phyloP scores from a whole-genome alignment of 2,888 invertebrate genomes.

The Ariolimax columbianus region DNA sequence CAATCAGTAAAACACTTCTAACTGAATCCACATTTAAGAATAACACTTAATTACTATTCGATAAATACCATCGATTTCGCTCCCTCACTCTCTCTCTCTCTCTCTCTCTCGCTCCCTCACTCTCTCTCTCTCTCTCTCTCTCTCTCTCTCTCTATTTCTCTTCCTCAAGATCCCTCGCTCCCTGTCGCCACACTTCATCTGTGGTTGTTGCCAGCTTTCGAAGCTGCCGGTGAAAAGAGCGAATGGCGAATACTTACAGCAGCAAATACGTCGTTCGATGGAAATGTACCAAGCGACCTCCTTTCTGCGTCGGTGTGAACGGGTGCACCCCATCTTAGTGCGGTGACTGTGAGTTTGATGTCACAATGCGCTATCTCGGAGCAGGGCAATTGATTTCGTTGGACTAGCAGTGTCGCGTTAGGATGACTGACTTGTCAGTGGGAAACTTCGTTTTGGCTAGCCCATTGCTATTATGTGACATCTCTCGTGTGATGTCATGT shows the following conservation, averaged over 20 bases:
- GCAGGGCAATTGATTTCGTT: background rate
- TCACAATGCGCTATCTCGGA: slow-evolving; percentile 27
- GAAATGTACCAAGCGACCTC: slow-evolving; percentile 35
- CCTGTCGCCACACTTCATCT: background rate
- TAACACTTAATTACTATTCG: slow-evolving; percentile 4
- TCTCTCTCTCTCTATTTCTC: background rate
- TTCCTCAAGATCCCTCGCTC: background rate
- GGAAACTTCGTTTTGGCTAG: background rate
- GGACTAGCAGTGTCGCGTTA: background rate
- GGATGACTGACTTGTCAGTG: background rate
- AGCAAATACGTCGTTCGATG: slow-evolving; percentile 35
- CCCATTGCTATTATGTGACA: background rate
- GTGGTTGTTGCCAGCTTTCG: background rate
- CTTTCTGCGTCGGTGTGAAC: slow-evolving; percentile 23
- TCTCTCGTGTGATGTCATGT: too few relatives aligned
- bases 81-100: background rate
- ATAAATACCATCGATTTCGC: slow-evolving; percentile 31
- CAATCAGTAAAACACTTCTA: too few relatives aligned
- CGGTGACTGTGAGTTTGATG: slow-evolving; percentile 22
- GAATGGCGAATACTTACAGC: slow-evolving; percentile 17
- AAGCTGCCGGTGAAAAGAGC: slow-evolving; percentile 20
- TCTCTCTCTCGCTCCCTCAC: background rate
- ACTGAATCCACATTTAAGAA: background rate
- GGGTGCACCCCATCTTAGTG: slow-evolving; percentile 32
- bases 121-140: background rate